Conservation (phyloP, 2,797 vertebrate genomes). For the Alcedo quadribrachys region DNA sequence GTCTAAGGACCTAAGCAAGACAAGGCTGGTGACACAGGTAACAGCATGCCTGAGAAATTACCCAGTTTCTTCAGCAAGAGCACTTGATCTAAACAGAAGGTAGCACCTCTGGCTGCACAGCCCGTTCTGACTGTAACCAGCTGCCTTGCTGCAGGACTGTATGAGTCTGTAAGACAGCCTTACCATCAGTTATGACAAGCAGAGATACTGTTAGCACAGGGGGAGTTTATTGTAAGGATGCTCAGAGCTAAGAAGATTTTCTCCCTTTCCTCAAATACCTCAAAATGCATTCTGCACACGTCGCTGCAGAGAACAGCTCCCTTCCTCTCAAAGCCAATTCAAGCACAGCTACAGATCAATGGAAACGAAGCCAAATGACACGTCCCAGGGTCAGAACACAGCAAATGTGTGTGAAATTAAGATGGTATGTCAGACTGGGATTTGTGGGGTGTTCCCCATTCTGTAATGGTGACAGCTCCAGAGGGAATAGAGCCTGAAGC, state of each 20-base stretch:
- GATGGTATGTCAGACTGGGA: neutral
- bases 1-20: neutral
- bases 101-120: neutral
- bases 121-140: neutral
- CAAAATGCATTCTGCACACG: rapidly evolving
- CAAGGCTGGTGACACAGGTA: neutral
- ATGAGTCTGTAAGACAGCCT: neutral
- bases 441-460: neutral
- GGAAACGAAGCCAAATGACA: neutral
- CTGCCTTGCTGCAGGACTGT: neutral
- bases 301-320: rapidly evolving
- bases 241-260: neutral
- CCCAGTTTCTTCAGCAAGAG: rapidly evolving
- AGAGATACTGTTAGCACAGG: neutral
- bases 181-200: neutral
- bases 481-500: neutral
- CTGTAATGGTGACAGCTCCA: neutral
- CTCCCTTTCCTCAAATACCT: neutral
- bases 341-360: neutral
- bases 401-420: neutral
- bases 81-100: neutral
- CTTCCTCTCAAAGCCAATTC: neutral
- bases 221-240: neutral
- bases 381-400: neutral
- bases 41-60: neutral